These are phyloP conservation scores for Noturus placidus DNA, from an alignment of 2,113 vertebrate genomes.

Conservation along the genomic window DNA sequence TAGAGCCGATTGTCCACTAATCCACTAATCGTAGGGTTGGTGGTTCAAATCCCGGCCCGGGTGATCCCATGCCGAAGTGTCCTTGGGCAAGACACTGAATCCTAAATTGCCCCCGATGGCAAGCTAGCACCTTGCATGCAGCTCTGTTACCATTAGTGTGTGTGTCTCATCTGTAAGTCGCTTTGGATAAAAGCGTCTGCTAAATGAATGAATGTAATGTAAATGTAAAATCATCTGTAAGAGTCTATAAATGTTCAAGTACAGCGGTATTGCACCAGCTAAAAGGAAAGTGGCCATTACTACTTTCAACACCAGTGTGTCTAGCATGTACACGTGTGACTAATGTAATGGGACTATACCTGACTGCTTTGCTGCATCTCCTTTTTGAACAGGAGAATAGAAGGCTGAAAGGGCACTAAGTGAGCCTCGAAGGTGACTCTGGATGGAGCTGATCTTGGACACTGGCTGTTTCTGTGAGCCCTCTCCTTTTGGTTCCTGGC, in stretches of 20 bases:
- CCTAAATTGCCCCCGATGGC: too few species aligned
- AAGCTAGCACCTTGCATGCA: too few species aligned
- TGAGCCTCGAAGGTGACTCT: constrained; percentile 93
- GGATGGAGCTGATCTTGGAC: constrained; percentile 96
- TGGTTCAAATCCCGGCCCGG: too few species aligned
- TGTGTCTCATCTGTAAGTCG: too few species aligned
- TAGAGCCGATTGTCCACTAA: too few species aligned
- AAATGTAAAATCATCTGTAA: background rate
- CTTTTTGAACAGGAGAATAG: constrained; percentile 82
- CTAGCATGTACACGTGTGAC: background rate
- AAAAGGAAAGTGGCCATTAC: background rate
- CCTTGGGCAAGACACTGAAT: too few species aligned
- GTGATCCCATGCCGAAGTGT: too few species aligned
- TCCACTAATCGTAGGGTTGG: too few species aligned
- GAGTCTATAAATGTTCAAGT: background rate
- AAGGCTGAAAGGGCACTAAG: constrained; percentile 91
- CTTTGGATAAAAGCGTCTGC: too few species aligned
- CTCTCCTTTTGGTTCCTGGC: constrained; percentile 79
- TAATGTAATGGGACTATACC: constrained; percentile 57
- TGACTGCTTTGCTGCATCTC: constrained; percentile 70
- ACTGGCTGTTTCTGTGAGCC: constrained; percentile 59
- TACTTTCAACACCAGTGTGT: background rate
- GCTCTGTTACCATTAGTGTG: too few species aligned
- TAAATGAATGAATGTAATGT: too few species aligned
- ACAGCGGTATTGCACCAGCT: background rate